Evolutionary conservation across 2,113 vertebrate genomes (phyloP).

Genomic region (Carassius carassius): DNA sequence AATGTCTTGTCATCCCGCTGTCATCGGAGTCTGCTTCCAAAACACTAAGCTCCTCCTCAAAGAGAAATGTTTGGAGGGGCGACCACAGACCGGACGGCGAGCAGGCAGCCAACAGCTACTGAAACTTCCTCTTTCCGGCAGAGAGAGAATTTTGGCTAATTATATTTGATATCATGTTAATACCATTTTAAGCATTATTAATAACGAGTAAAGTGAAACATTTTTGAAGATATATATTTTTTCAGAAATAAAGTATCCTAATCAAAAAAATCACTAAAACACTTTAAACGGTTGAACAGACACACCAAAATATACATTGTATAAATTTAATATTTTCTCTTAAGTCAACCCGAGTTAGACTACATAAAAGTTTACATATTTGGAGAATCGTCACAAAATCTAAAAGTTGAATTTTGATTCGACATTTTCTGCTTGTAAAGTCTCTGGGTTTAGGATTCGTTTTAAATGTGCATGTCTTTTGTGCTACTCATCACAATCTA

Average conservation of each 20-base stretch:
- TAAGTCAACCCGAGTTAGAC: background rate
- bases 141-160: slow-evolving; percentile 15
- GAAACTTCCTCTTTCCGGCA: slow-evolving; percentile 66
- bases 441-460: background rate
- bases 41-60: slow-evolving; percentile 48
- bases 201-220: background rate
- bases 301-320: background rate
- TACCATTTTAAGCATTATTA: background rate
- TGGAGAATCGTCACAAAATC: background rate
- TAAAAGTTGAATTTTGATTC: background rate
- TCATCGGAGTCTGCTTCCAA: slow-evolving; percentile 21
- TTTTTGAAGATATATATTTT: background rate
- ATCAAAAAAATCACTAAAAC: background rate
- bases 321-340: background rate
- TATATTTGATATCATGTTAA: background rate
- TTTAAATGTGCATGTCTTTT: background rate
- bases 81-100: slow-evolving; percentile 60
- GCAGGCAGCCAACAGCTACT: slow-evolving; percentile 66
- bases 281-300: background rate
- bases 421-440: background rate
- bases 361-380: background rate
- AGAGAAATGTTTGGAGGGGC: slow-evolving; percentile 28
- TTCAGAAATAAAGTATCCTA: background rate
- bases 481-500: slow-evolving; percentile 10
- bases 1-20: slow-evolving; percentile 10